These are phyloP conservation scores for Phyllotreta striolata DNA, from an alignment of 2,888 invertebrate species.

Conservation along the genomic window DNA sequence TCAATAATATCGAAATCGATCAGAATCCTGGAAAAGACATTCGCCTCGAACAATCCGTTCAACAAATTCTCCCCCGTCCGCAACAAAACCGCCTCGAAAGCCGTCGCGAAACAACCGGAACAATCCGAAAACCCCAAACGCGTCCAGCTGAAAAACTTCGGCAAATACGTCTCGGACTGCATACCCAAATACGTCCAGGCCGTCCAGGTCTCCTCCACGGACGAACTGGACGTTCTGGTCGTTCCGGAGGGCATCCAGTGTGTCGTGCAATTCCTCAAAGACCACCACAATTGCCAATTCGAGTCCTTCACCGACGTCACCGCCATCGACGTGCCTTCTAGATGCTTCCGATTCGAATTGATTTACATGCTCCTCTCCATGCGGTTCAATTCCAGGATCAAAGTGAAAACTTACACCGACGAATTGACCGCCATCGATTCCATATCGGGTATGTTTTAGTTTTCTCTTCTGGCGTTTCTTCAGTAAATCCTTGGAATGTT, in stretches of 20 bases:
- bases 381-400: slow-evolving; percentile 88
- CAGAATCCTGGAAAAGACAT: no score
- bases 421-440: slow-evolving; percentile 94
- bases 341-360: slow-evolving; percentile 89
- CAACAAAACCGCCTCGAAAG: no score
- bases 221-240: slow-evolving; percentile 91
- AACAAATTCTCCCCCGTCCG: no score
- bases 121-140: slow-evolving; percentile 29
- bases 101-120: not conserved
- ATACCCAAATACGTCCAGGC: slow-evolving; percentile 95
- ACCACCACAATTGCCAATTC: slow-evolving; percentile 95
- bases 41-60: no score
- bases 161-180: slow-evolving; percentile 90
- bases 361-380: slow-evolving; percentile 92
- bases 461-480: not conserved
- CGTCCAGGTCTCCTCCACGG: slow-evolving; percentile 84
- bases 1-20: no score
- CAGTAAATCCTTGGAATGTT: no score
- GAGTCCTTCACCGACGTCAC: slow-evolving; percentile 86
- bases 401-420: slow-evolving; percentile 98
- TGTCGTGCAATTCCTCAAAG: slow-evolving; percentile 88
- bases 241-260: slow-evolving; percentile 93
- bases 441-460: slow-evolving; percentile 55
- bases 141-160: slow-evolving; percentile 70
- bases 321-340: slow-evolving; percentile 78